These are phyloP conservation scores for Collichthys lucidus DNA, from an alignment of 2,113 vertebrate genomes.

Conservation along the genomic window DNA sequence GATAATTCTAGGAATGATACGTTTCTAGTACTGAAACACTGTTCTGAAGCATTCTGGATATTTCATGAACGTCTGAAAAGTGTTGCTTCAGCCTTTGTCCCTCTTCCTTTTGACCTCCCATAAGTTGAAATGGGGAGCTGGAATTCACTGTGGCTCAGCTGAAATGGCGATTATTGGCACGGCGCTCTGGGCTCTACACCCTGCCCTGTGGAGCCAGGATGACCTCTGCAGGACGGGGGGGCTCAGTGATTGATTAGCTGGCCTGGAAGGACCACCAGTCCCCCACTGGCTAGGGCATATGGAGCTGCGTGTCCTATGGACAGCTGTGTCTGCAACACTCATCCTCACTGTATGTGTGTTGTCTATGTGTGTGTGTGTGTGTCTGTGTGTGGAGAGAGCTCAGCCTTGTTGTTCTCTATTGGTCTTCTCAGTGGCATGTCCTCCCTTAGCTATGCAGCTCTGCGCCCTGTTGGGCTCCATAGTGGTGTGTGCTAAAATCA, in stretches of 20 bases:
- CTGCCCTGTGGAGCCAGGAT: conserved; percentile 71
- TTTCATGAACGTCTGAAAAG: background rate
- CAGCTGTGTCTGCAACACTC: conserved; percentile 75
- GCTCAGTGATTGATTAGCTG: conserved; percentile 83
- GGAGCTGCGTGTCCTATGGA: conserved; percentile 73
- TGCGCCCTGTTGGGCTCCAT: conserved; percentile 4
- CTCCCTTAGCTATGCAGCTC: conserved; percentile 8
- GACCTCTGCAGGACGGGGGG: conserved; percentile 70
- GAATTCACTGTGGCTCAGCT: conserved; percentile 70
- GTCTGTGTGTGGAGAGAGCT: conserved; percentile 8
- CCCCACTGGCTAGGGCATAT: conserved; percentile 81
- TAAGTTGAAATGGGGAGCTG: conserved; percentile 35
- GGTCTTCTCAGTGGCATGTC: conserved; percentile 13
- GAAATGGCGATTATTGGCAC: conserved; percentile 69
- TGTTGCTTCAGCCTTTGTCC: conserved; percentile 16
- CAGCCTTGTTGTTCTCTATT: conserved; percentile 23
- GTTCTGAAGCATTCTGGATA: background rate
- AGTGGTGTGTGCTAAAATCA: background rate
- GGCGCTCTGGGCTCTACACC: conserved; percentile 65
- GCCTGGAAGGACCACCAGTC: conserved; percentile 70
- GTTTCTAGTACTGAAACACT: background rate
- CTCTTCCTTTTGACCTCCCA: conserved; percentile 47
- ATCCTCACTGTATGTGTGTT: conserved; percentile 45
- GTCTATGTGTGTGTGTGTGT: conserved; percentile 22
- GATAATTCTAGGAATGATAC: background rate